These are phyloP conservation scores for Drosophila takahashii DNA, from an alignment of 1,140 invertebrate genomes.

Conservation along the genomic window DNA sequence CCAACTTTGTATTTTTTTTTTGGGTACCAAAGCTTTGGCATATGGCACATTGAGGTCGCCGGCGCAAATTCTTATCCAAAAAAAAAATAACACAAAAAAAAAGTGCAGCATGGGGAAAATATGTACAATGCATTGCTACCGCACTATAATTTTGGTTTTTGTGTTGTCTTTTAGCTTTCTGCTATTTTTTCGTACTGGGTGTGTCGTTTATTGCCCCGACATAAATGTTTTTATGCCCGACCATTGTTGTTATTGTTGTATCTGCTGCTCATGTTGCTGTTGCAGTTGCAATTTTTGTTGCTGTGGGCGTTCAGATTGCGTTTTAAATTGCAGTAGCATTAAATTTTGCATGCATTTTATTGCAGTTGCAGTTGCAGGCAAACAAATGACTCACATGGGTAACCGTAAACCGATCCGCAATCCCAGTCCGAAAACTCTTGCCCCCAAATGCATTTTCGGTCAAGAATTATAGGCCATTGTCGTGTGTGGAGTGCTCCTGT, in stretches of 20 bases:
- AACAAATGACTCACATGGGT: constrained; percentile 60
- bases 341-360: constrained; percentile 66
- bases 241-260: constrained; percentile 27
- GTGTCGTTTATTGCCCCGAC: constrained; percentile 63
- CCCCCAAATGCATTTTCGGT: constrained; percentile 30
- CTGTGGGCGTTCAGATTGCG: constrained; percentile 55
- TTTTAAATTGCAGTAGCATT: constrained; percentile 62
- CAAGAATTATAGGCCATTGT: constrained; percentile 34
- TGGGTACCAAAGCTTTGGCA: constrained; percentile 44
- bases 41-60: constrained; percentile 53
- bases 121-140: constrained; percentile 57
- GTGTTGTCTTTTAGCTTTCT: constrained; percentile 40
- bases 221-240: constrained; percentile 59
- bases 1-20: constrained; percentile 19
- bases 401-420: background rate
- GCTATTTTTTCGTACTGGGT: constrained; percentile 33
- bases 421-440: too few relatives aligned
- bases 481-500: constrained; percentile 17
- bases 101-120: constrained; percentile 39
- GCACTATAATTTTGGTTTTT: constrained; percentile 58
- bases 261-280: constrained; percentile 20
- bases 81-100: constrained; percentile 16
- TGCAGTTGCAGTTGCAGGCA: constrained; percentile 47
- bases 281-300: constrained; percentile 23
- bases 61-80: constrained; percentile 49